Evolutionary conservation across 2,113 vertebrate species (phyloP), one percentile per base, ranked within the genome.

Genomic region (Podilymbus podiceps): DNA sequence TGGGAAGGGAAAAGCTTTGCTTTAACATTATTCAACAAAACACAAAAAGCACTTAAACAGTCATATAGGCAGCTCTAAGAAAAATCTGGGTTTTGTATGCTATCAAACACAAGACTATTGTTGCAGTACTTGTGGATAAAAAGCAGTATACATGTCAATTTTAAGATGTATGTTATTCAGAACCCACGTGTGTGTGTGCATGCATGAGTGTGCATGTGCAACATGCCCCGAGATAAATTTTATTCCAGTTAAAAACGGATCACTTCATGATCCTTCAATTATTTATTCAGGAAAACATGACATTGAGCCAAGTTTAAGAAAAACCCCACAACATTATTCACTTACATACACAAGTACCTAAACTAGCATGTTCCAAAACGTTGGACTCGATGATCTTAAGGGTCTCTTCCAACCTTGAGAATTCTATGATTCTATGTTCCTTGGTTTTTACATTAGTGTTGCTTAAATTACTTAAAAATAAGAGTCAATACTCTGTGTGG

Each of bases 141-240:
- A 72, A 60, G 30, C 52, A 75, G 28, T 33, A 80, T 2, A 53
- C 15, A 14, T 12, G 35, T 31, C 23, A 35, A 31, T 35, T 79
- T 63, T 33, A 56, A 60, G 20, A 80, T 59, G 5, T 12, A 13
- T 6, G 40, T 67, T 47, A 67, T 20, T 59, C 33, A 68, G 24
- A 90, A 80, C 60, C 63, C 5, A 0, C 4, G 38, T 42, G 5
- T 22, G 15, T 60, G 24, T 35, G 25, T 24, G 56, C 42, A n/a
- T 3, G 25, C 11, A 7, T 4, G 10, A 47, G 9, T 9, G 24
- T 12, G 8, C 38, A 66, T 3, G 14, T 1, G 0, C 59, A 50
- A 50, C 15, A 11, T 9, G 58, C 50, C 21, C 53, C 7, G 6
- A 79, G 78, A 90, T 9, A 31, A 15, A 52, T 49, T 56, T 40